A percentile compares a stretch with the other conserved stretches of the same genome.
phyloP scores from a whole-genome alignment of 2,113 vertebrate genomes.

The Bos indicus region DNA sequence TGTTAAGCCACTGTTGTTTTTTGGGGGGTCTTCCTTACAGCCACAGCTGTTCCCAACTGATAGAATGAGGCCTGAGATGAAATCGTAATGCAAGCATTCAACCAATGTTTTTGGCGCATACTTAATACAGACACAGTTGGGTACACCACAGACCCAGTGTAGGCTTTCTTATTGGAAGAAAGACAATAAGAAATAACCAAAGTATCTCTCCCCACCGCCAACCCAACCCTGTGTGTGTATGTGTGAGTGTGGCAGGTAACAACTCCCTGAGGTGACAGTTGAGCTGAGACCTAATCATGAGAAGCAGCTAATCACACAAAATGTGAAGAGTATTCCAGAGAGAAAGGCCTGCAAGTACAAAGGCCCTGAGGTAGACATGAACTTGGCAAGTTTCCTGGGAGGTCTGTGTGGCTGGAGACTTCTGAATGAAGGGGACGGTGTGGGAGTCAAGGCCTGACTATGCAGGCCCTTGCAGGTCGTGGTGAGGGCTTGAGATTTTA shows the following conservation, averaged over 20 bases:
- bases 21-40: background rate
- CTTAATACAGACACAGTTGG: background rate
- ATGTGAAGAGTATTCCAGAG: background rate
- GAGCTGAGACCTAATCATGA: background rate
- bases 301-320: background rate
- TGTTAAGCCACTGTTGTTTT: background rate
- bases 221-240: background rate
- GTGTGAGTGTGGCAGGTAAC: background rate
- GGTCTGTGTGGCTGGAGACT: background rate
- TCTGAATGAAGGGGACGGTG: background rate
- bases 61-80: background rate
- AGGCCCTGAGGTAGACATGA: background rate
- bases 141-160: background rate
- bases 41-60: background rate
- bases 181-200: background rate
- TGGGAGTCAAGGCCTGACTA: background rate
- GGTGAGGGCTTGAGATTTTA: background rate
- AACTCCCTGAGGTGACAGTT: background rate
- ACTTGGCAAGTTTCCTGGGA: background rate
- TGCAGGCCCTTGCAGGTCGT: background rate
- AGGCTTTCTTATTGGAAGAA: background rate
- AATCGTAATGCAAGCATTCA: background rate
- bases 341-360: background rate
- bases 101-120: background rate
- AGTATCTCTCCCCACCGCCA: background rate